phyloP scores from a whole-genome alignment of 1,140 invertebrate species.

The Colletes gigas region DNA sequence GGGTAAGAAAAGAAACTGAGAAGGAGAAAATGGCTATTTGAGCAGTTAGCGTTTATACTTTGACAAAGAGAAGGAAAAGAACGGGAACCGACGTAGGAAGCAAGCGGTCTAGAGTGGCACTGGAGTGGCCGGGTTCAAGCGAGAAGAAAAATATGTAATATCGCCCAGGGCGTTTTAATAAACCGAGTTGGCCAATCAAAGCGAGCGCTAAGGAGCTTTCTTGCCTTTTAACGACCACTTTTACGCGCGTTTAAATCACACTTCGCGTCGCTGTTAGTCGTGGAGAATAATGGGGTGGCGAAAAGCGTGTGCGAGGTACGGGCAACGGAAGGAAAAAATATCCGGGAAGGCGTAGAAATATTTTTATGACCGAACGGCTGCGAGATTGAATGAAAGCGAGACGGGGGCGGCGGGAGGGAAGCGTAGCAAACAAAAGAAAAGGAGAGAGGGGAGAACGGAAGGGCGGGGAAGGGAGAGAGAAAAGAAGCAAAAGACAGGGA shows the following conservation, averaged over 20 bases:
- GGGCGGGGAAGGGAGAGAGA: not conserved
- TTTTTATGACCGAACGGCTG: constrained; percentile 59
- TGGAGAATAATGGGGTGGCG: constrained; percentile 42
- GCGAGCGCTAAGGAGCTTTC: constrained; percentile 79
- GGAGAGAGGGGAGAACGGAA: constrained; percentile 1
- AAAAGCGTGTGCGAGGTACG: constrained; percentile 20
- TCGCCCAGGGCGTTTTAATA: constrained; percentile 79
- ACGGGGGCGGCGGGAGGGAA: constrained; percentile 33
- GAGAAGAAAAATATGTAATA: constrained; percentile 73
- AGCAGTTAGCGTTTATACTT: constrained; percentile 36
- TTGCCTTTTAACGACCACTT: constrained; percentile 80
- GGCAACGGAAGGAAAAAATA: constrained; percentile 41
- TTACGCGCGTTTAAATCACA: constrained; percentile 80
- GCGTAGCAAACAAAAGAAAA: constrained; percentile 17
- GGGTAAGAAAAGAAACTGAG: constrained; percentile 27
- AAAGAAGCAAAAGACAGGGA: constrained; percentile 28
- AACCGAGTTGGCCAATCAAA: constrained; percentile 80
- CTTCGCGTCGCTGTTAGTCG: constrained; percentile 62
- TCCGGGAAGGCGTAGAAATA: constrained; percentile 54
- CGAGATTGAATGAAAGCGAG: constrained; percentile 51
- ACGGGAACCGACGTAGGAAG: constrained; percentile 10
- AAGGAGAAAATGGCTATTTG: constrained; percentile 51
- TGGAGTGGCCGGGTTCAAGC: constrained; percentile 31
- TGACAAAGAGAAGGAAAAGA: constrained; percentile 38
- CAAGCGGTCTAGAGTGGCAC: constrained; percentile 26